phyloP scores from a whole-genome alignment of 2,797 vertebrate species.

The Staurois parvus region DNA sequence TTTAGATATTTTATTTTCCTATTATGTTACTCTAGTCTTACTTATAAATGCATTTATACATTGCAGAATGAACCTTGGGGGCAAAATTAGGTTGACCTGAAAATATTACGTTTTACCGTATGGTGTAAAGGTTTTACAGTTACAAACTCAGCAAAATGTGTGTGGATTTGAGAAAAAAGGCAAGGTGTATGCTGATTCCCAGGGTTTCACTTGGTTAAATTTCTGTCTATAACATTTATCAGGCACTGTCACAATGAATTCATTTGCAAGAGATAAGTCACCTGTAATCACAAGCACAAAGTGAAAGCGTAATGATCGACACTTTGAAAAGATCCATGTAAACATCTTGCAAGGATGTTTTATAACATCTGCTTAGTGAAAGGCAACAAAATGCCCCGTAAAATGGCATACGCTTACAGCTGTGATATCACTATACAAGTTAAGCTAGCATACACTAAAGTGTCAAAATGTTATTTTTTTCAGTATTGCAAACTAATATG shows the following conservation, averaged over 20 bases:
- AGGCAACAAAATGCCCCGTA: constrained; percentile 10
- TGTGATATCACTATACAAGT: background rate
- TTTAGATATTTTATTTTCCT: background rate
- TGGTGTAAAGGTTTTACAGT: background rate
- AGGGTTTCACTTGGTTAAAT: constrained; percentile 37
- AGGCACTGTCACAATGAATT: constrained; percentile 44
- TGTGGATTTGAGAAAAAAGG: background rate
- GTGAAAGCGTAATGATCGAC: constrained; percentile 47
- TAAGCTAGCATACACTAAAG: constrained; percentile 4
- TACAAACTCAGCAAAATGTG: constrained; percentile 27
- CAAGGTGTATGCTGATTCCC: constrained; percentile 36
- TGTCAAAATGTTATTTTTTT: background rate
- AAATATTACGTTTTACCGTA: background rate
- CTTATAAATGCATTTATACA: constrained; percentile 15
- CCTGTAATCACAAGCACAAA: constrained; percentile 27
- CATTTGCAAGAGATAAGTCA: constrained; percentile 49
- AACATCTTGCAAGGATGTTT: constrained; percentile 33
- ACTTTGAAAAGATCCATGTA: constrained; percentile 28
- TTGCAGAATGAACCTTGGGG: constrained; percentile 5
- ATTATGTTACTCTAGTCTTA: background rate
- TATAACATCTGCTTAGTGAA: constrained; percentile 44
- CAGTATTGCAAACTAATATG: background rate
- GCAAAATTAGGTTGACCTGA: background rate
- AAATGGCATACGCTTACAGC: constrained; percentile 8
- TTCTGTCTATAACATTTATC: constrained; percentile 51